phyloP scores from a whole-genome alignment of 2,797 vertebrate species.

The Pseudochromis fuscus region DNA sequence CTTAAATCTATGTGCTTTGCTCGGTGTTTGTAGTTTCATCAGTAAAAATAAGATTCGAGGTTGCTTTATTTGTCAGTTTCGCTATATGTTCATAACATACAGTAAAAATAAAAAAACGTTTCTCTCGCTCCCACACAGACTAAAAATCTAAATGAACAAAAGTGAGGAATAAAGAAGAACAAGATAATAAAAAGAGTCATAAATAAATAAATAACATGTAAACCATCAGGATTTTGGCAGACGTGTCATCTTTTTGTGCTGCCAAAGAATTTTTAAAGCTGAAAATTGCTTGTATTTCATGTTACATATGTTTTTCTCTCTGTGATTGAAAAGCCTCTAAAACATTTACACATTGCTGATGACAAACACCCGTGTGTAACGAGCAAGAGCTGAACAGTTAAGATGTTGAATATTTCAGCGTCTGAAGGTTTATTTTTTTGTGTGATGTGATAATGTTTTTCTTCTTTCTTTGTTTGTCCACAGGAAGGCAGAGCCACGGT shows the following conservation, averaged over 20 bases:
- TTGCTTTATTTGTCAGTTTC: too few species aligned
- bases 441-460: conserved; percentile 26
- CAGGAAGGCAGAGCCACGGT: conserved; percentile 99
- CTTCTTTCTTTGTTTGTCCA: conserved; percentile 47
- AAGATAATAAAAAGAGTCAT: too few species aligned
- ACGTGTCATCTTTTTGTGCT: not conserved
- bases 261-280: not conserved
- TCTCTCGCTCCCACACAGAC: too few species aligned
- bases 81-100: too few species aligned
- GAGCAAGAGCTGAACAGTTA: not conserved
- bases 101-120: too few species aligned
- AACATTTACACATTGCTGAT: conserved; percentile 25
- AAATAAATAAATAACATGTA: too few species aligned
- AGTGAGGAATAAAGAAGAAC: too few species aligned
- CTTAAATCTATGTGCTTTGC: not conserved
- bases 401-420: conserved; percentile 42
- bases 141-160: too few species aligned
- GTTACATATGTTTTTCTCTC: not conserved
- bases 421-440: not conserved
- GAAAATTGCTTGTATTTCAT: not conserved
- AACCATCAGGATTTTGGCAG: not conserved
- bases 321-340: conserved; percentile 4
- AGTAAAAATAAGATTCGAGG: not conserved
- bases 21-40: not conserved
- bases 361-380: conserved; percentile 3